A percentile compares a stretch with the other conserved stretches of the same genome.
These are phyloP conservation scores for Betta splendens DNA, from an alignment of 2,797 vertebrate genomes.

Conservation along the genomic window DNA sequence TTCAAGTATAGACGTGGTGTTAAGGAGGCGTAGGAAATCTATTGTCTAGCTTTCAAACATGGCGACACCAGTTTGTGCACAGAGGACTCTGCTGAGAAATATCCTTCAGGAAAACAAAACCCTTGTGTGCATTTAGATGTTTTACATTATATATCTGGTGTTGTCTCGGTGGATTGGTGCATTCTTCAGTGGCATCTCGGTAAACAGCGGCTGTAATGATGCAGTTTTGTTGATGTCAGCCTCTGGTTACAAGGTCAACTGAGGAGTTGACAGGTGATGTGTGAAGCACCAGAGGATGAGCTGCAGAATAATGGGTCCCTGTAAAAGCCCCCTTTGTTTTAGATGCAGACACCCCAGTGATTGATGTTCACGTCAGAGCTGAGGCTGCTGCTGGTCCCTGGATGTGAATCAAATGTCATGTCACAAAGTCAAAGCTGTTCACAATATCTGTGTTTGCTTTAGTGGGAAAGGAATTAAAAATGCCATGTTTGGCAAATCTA, in stretches of 20 bases:
- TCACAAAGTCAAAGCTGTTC: conserved; percentile 34
- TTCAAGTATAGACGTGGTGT: too few species aligned
- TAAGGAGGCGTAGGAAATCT: too few species aligned
- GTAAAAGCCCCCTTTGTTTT: conserved; percentile 49
- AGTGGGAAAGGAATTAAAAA: conserved; percentile 25
- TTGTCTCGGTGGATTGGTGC: too few species aligned
- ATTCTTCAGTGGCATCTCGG: conserved; percentile 18
- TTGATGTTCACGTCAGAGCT: conserved; percentile 58
- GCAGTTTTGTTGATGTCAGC: conserved; percentile 30
- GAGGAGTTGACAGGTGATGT: conserved; percentile 59
- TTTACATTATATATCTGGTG: too few species aligned
- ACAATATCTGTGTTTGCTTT: conserved; percentile 45
- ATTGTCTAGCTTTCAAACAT: too few species aligned
- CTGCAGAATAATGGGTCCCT: conserved; percentile 63
- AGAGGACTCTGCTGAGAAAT: too few species aligned
- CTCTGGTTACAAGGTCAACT: conserved; percentile 22
- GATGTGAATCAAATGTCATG: conserved; percentile 51
- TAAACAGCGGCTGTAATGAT: conserved; percentile 33
- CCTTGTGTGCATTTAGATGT: too few species aligned
- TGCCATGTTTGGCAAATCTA: conserved; percentile 47
- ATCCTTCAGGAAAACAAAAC: too few species aligned
- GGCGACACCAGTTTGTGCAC: too few species aligned
- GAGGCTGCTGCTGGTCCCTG: conserved; percentile 56
- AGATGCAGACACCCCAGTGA: conserved; percentile 47
- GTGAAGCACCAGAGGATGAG: conserved; percentile 60